Evolutionary conservation across 2,113 vertebrate species (phyloP).

Genomic region (Notiomystis cincta): DNA sequence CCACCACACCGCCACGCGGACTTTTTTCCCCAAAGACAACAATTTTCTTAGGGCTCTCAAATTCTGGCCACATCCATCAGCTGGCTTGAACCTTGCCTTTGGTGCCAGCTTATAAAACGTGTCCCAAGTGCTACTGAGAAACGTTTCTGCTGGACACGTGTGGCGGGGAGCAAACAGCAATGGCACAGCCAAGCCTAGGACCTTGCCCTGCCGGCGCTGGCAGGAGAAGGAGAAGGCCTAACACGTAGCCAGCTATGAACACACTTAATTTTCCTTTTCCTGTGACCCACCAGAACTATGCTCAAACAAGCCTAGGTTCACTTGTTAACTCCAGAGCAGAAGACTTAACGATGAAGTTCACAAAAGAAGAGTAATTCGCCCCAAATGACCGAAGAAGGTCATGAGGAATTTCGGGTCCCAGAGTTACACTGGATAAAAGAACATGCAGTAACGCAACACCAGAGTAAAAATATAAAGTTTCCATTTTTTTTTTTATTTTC

Average conservation of each 20-base stretch:
- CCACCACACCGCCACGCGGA: neutral
- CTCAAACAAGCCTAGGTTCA: neutral
- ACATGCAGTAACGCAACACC: constrained; percentile 55
- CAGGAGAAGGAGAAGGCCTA: neutral
- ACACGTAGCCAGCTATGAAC: fast-evolving
- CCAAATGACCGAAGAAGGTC: neutral
- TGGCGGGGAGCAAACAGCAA: neutral
- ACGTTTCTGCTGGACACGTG: neutral
- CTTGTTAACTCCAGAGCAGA: neutral
- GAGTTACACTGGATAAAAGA: neutral
- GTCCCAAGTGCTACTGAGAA: neutral
- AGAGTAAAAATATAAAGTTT: constrained; percentile 61
- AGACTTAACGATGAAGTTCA: neutral
- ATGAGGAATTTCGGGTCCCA: neutral
- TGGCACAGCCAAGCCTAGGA: neutral
- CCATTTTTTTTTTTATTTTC: constrained; percentile 69
- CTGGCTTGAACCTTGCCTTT: neutral
- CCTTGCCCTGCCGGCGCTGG: fast-evolving
- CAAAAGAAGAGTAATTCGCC: neutral
- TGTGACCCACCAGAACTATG: neutral
- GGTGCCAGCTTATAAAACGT: neutral
- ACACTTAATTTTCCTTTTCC: neutral
- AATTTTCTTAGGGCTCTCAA: neutral
- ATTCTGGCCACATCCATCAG: neutral
- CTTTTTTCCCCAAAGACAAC: neutral